Evolutionary conservation across 2,113 vertebrate genomes (phyloP).

Genomic region (Ptychochromis oligacanthus): DNA sequence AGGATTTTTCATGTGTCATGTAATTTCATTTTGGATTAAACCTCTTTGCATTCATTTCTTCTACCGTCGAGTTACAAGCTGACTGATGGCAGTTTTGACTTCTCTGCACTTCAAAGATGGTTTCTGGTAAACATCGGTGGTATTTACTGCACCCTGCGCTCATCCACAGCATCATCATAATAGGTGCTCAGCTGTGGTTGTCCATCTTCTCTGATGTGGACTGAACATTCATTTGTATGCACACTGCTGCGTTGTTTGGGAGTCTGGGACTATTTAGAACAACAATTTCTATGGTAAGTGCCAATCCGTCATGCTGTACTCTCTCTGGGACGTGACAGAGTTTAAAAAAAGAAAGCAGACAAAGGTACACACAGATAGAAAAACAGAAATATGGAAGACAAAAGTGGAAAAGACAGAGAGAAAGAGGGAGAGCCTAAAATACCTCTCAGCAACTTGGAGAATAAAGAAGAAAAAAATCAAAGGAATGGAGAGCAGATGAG

Average conservation of each 20-base stretch:
- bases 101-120: neutral
- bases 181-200: slow-evolving; percentile 29
- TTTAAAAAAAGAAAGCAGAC: neutral
- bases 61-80: neutral
- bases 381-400: slow-evolving; percentile 8
- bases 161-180: slow-evolving; percentile 17
- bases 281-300: slow-evolving; percentile 66
- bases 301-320: slow-evolving; percentile 57
- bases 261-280: slow-evolving; percentile 62
- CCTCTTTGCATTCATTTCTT: neutral
- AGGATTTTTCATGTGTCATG: neutral
- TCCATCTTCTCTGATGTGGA: slow-evolving; percentile 30
- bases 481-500: neutral
- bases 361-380: neutral
- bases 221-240: slow-evolving; percentile 53
- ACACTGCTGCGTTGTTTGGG: slow-evolving; percentile 7
- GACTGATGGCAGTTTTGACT: slow-evolving; percentile 22
- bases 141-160: neutral
- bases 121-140: slow-evolving; percentile 17
- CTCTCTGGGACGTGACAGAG: slow-evolving; percentile 23
- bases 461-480: neutral
- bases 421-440: neutral
- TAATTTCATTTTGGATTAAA: neutral
- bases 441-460: neutral
- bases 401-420: slow-evolving; percentile 13